Conservation (phyloP, 2,888 invertebrate species). For the Timema cristinae region DNA sequence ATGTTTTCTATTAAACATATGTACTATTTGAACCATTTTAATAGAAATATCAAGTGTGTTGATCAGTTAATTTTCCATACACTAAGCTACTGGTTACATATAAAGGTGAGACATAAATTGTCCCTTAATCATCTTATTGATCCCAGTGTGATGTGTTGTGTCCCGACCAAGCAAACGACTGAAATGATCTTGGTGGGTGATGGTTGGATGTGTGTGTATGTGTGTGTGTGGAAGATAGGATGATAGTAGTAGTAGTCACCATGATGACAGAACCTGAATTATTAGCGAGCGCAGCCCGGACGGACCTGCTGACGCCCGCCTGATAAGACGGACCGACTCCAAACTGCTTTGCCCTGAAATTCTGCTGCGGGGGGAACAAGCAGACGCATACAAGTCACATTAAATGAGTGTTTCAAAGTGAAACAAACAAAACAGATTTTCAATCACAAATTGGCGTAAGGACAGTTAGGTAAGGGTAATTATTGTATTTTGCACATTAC, state of each 20-base stretch:
- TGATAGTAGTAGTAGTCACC: conserved; percentile 31
- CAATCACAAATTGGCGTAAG: conserved; percentile 18
- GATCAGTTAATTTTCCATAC: no score
- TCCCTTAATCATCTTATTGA: no score
- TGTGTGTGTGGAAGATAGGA: conserved; percentile 18
- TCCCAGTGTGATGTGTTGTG: no score
- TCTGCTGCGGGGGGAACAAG: conserved; percentile 42
- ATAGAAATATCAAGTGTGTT: no score
- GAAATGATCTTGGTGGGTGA: conserved; percentile 1
- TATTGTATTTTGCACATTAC: background rate
- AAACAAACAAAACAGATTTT: conserved; percentile 1
- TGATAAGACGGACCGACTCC: conserved; percentile 29
- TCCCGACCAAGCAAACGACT: no score
- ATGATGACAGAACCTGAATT: conserved; percentile 32
- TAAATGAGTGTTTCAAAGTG: background rate
- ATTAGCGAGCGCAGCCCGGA: conserved; percentile 31
- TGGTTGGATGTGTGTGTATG: conserved; percentile 20
- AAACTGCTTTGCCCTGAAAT: conserved; percentile 28
- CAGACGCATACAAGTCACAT: conserved; percentile 32
- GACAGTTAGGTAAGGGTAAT: background rate
- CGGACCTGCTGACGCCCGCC: conserved; percentile 28
- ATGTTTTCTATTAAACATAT: no score
- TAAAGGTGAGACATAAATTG: no score
- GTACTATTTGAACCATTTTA: no score
- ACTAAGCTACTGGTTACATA: no score